Evolutionary conservation across 23 tunicate genomes (phyloP), one percentile per base, ranked within the genome.

Genomic region (Ciona savignyi): DNA sequence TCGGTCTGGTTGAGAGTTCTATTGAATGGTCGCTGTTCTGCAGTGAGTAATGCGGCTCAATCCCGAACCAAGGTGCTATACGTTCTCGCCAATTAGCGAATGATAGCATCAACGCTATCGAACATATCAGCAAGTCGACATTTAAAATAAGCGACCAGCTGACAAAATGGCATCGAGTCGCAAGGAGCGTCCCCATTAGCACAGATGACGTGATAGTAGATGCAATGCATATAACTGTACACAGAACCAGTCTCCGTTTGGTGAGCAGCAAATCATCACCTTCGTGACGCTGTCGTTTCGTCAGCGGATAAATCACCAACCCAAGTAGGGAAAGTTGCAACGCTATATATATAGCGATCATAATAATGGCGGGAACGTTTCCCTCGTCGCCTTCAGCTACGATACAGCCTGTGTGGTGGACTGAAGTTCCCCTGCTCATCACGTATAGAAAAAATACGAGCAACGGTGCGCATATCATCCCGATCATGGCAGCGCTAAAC

Each of bases 21-120:
- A n/a, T n/a, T n/a, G n/a, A n/a, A n/a, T n/a, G n/a, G n/a, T n/a
- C n/a, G n/a, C n/a, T n/a, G n/a, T n/a, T n/a, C n/a, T n/a, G n/a
- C n/a, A n/a, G n/a, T n/a, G n/a, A n/a, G n/a, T n/a, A n/a, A n/a
- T n/a, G n/a, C n/a, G n/a, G n/a, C n/a, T n/a, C n/a, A n/a, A n/a
- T n/a, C n/a, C n/a, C n/a, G n/a, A n/a, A 42, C 56, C 56, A 79
- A 60, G 84, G 84, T 30, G 70, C 62, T 2, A 79, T 21, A 27
- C 84, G 30, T 25, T 79, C 69, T 30, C 73, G 65, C 84, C 84
- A 79, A 28, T 79, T 79, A 0, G 74, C 70, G 23, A 71, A 69
- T 2, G 84, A 69, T 25, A 23, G 70, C 24, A 74, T 65, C 3
- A 71, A 24, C 15, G 84, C 68, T 23, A 70, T 22, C 3, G 73